Base-by-base conservation (phyloP, 2,797 vertebrate genomes). In the Gymnothorax reevesii region DNA sequence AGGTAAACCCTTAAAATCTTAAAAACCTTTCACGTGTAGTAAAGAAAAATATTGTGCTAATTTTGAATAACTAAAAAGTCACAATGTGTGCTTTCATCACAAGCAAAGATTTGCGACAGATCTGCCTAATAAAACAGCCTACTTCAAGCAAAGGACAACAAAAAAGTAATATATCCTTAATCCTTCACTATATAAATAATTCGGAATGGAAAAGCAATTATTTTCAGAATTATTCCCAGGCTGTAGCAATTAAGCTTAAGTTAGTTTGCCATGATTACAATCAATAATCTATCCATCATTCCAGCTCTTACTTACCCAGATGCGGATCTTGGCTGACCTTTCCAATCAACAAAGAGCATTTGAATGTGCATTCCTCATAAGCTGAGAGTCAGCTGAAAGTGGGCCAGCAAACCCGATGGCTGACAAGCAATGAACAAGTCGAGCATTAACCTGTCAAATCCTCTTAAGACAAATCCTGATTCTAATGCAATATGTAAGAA, bases 161-260 rank as follows among this genome's bases (percentile, higher is more conserved):
- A 71, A 84, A 79, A 71, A 84, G 42, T 5, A 77, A 77, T 15
- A 52, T 25, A 55, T 57, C 86, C 59, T 59, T 80, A 87, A 73
- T 64, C 57, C 73, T 27, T 64, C 22, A 87, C 87, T 88, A 85
- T 85, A 88, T 88, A 88, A 85, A 85, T 88, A 84, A 85, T 83
- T 57, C 42, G 62, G 82, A 88, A 85, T 86, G 84, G 84, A 85
- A 84, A 85, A 88, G 84, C 87, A 83, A 84, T 85, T 88, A 88
- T 88, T 88, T 88, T 86, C 84, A 88, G 77, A 88, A 83, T 88
- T 84, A 85, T 83, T 83, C 77, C 84, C 87, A 83, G 87, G 87
- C 87, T 83, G 87, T 27, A 83, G 87, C 75, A 85, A 88, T 88
- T 84, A 85, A 59, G 79, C 77, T 82, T 85, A 84, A 69, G 87